These are phyloP conservation scores for Nineta flava DNA, from an alignment of 2,888 invertebrate species.

Conservation along the genomic window DNA sequence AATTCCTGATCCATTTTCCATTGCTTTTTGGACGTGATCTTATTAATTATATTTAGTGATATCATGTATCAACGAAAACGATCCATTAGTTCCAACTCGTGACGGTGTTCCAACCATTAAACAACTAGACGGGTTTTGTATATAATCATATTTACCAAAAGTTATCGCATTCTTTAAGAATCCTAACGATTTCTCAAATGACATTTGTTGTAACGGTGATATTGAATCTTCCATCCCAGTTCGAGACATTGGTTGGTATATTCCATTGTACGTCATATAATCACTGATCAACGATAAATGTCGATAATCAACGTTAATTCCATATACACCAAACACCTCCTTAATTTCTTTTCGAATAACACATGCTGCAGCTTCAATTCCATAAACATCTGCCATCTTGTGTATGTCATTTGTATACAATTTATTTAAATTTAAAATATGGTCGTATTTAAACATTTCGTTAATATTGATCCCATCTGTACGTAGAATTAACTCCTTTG, in stretches of 20 bases:
- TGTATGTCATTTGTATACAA: constrained; percentile 92
- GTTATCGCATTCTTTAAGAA: constrained; percentile 69
- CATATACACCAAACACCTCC: constrained; percentile 93
- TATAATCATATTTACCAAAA: constrained; percentile 46
- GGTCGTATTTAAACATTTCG: constrained; percentile 74
- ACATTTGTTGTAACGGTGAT: constrained; percentile 95
- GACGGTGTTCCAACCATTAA: constrained; percentile 76
- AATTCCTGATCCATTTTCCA: too few relatives aligned
- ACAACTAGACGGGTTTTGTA: constrained; percentile 74
- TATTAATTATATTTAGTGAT: too few relatives aligned
- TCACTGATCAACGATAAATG: constrained; percentile 89
- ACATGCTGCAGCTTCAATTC: constrained; percentile 88
- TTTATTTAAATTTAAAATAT: constrained; percentile 61
- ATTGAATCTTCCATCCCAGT: constrained; percentile 79
- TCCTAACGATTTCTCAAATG: constrained; percentile 82
- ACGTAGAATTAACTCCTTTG: constrained; percentile 50
- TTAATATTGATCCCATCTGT: constrained; percentile 93
- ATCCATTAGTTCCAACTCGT: constrained; percentile 48
- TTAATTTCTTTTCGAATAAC: constrained; percentile 88
- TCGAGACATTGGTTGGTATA: constrained; percentile 78
- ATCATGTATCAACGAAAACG: too few relatives aligned
- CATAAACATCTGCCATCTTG: constrained; percentile 76
- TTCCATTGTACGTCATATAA: constrained; percentile 94
- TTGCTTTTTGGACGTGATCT: too few relatives aligned
- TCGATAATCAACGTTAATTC: constrained; percentile 85